phyloP scores from a whole-genome alignment of 2,113 vertebrate species.

The Eretmochelys imbricata region DNA sequence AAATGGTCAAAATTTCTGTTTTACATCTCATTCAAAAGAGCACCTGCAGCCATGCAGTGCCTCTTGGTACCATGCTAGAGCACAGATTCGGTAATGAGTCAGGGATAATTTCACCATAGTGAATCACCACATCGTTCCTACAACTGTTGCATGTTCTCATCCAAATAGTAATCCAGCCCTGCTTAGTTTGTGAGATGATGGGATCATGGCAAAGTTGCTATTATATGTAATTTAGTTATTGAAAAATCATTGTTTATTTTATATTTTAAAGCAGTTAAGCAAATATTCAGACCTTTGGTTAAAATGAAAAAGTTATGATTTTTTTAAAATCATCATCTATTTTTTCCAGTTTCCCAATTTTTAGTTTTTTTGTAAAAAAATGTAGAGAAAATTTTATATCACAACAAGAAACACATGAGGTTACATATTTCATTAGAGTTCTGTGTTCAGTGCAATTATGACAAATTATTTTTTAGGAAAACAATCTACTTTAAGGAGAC shows the following conservation, averaged over 20 bases:
- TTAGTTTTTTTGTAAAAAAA: constrained; percentile 1
- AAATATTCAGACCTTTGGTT: not conserved
- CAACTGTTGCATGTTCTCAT: not conserved
- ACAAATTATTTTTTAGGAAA: constrained; percentile 7
- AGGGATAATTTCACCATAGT: not conserved
- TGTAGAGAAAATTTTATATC: not conserved
- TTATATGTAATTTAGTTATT: not conserved
- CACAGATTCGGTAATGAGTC: not conserved
- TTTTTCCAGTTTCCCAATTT: not conserved
- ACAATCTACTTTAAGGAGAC: constrained; percentile 26
- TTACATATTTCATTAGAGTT: too few relatives aligned
- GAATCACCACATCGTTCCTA: not conserved
- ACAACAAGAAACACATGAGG: not conserved
- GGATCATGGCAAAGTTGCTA: not conserved
- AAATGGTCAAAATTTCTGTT: not conserved
- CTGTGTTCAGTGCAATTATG: not conserved
- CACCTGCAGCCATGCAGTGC: not conserved
- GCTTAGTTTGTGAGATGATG: not conserved
- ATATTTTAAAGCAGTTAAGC: constrained; percentile 4
- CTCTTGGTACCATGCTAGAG: not conserved
- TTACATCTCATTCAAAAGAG: not conserved
- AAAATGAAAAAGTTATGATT: not conserved
- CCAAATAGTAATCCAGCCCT: not conserved
- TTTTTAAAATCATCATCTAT: not conserved
- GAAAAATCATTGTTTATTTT: not conserved